Percentiles rank a stretch among this genome's conserved stretches.
Evolutionary conservation across 2,888 invertebrate species (phyloP).

Genomic region (Pseudococcus jackbeardsleyi): DNA sequence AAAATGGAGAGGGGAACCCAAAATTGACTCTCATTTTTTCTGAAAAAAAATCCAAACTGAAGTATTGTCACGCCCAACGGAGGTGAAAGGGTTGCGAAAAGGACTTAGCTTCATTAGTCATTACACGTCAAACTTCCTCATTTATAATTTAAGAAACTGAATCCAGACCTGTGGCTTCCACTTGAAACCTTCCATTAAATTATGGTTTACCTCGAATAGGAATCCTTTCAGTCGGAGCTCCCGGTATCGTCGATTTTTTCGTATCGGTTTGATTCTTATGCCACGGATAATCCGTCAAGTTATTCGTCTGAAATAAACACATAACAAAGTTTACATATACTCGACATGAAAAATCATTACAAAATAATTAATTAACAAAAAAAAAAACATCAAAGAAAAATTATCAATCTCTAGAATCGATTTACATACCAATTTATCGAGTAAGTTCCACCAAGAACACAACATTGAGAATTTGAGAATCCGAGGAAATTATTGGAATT

Average conservation of each 20-base stretch:
- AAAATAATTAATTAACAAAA: constrained; percentile 44
- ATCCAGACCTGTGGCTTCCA: too few relatives aligned
- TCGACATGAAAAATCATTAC: constrained; percentile 35
- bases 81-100: too few relatives aligned
- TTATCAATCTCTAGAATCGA: neutral
- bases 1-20: too few relatives aligned
- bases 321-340: constrained; percentile 66
- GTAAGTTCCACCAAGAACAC: neutral
- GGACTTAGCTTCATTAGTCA: too few relatives aligned
- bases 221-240: constrained; percentile 82
- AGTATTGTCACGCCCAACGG: too few relatives aligned
- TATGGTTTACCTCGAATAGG: constrained; percentile 80
- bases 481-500: neutral
- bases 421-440: constrained; percentile 37
- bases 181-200: neutral
- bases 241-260: constrained; percentile 73
- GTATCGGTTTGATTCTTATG: constrained; percentile 74
- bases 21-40: too few relatives aligned
- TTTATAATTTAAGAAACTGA: too few relatives aligned
- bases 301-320: constrained; percentile 72
- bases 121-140: too few relatives aligned
- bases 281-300: constrained; percentile 82
- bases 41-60: too few relatives aligned
- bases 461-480: neutral
- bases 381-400: neutral